These are phyloP conservation scores for Drosophila birchii DNA, from an alignment of 2,888 invertebrate species.

Conservation along the genomic window DNA sequence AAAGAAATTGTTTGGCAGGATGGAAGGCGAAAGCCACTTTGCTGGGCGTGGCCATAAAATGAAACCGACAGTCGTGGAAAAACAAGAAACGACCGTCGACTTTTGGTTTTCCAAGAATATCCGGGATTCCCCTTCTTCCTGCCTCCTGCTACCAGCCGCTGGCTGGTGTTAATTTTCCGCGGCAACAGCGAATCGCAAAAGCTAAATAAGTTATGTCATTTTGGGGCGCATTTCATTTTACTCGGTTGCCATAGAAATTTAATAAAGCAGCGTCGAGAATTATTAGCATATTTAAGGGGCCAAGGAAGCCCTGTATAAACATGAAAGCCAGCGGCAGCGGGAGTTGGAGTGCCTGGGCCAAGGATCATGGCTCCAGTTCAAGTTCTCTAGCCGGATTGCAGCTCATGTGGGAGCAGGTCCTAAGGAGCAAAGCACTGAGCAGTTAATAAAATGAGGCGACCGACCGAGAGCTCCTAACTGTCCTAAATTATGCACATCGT, in stretches of 20 bases:
- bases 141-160: not conserved
- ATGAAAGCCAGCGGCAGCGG: constrained; percentile 27
- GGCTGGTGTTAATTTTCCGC: constrained; percentile 65
- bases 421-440: constrained; percentile 4
- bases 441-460: constrained; percentile 54
- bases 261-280: constrained; percentile 71
- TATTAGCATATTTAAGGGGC: constrained; percentile 74
- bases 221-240: constrained; percentile 60
- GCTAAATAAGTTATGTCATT: constrained; percentile 73
- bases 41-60: constrained; percentile 42
- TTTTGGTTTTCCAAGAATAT: constrained; percentile 25
- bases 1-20: constrained; percentile 39
- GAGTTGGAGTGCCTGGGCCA: constrained; percentile 32
- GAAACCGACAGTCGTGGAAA: constrained; percentile 13
- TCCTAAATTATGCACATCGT: constrained; percentile 51
- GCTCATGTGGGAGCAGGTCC: constrained; percentile 18
- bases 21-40: constrained; percentile 40
- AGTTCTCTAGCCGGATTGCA: constrained; percentile 48
- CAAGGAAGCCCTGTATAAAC: constrained; percentile 28
- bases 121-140: not conserved
- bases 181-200: constrained; percentile 43
- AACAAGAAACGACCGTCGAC: constrained; percentile 25
- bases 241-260: constrained; percentile 71
- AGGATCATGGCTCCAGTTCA: constrained; percentile 39
- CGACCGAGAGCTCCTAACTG: constrained; percentile 37